Evolutionary conservation across 2,888 invertebrate species (phyloP).

Genomic region (Mycogona germanica): DNA sequence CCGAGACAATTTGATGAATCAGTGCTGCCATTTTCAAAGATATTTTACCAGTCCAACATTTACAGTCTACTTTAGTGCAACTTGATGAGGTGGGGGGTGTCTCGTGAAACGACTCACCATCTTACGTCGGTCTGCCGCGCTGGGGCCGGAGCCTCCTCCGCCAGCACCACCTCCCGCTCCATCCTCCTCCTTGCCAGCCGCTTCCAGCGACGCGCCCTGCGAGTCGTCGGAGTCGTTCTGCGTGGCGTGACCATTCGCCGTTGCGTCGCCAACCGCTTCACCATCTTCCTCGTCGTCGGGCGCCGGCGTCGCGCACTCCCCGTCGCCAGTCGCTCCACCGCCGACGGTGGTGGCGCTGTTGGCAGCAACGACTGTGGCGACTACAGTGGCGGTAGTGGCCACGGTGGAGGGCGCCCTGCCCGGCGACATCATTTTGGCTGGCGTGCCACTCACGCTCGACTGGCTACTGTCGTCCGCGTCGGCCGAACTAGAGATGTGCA

Average conservation of each 20-base stretch:
- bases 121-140: constrained; percentile 14
- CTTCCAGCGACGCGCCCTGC: background rate
- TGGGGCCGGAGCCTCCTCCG: background rate
- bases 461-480: constrained; percentile 10
- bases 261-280: background rate
- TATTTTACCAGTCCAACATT: background rate
- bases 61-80: background rate
- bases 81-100: background rate
- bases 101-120: constrained; percentile 6
- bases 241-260: constrained; percentile 3
- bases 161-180: constrained; percentile 3
- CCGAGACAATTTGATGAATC: background rate
- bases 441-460: background rate
- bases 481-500: background rate
- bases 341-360: background rate
- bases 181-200: constrained; percentile 9
- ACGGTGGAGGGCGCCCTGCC: background rate
- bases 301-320: background rate
- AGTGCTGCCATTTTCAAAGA: background rate
- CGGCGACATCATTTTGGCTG: background rate
- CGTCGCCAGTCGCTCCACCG: background rate
- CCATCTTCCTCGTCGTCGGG: background rate
- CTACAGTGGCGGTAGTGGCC: background rate
- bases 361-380: background rate
- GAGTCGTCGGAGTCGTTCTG: background rate